Evolutionary conservation across 2,888 invertebrate genomes (phyloP).

Genomic region (Cordilura impudica): DNA sequence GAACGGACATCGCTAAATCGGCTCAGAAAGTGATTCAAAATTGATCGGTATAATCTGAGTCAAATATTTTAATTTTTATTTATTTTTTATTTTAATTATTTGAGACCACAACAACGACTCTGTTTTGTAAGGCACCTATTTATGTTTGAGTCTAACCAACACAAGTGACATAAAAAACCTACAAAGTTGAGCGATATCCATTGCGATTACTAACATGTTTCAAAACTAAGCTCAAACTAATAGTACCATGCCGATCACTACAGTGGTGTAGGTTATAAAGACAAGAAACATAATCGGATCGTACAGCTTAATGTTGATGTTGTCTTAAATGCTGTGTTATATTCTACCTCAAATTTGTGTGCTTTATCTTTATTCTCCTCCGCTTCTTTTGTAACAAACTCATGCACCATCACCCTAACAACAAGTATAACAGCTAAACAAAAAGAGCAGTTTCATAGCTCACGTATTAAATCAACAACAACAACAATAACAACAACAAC

Average conservation of each 20-base stretch:
- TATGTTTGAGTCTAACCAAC: too few relatives aligned
- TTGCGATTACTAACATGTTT: too few relatives aligned
- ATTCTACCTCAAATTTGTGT: background rate
- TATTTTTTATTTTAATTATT: too few relatives aligned
- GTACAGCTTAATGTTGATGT: background rate
- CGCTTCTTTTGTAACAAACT: background rate
- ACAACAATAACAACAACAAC: too few relatives aligned
- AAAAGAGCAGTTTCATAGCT: slow-evolving; percentile 22
- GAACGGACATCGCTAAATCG: too few relatives aligned
- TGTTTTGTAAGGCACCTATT: too few relatives aligned
- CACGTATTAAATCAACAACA: slow-evolving; percentile 47
- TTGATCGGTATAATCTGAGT: too few relatives aligned
- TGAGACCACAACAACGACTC: too few relatives aligned
- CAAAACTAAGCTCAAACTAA: background rate
- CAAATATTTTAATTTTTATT: too few relatives aligned
- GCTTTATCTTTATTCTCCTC: background rate
- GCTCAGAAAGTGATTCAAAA: too few relatives aligned
- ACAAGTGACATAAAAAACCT: too few relatives aligned
- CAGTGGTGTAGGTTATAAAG: background rate
- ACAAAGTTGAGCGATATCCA: too few relatives aligned
- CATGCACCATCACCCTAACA: background rate
- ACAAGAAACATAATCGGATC: background rate
- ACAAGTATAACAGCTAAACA: background rate
- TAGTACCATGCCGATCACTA: background rate
- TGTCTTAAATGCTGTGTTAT: background rate